Conservation (phyloP, 2,888 invertebrate genomes). For the Lagria hirta region DNA sequence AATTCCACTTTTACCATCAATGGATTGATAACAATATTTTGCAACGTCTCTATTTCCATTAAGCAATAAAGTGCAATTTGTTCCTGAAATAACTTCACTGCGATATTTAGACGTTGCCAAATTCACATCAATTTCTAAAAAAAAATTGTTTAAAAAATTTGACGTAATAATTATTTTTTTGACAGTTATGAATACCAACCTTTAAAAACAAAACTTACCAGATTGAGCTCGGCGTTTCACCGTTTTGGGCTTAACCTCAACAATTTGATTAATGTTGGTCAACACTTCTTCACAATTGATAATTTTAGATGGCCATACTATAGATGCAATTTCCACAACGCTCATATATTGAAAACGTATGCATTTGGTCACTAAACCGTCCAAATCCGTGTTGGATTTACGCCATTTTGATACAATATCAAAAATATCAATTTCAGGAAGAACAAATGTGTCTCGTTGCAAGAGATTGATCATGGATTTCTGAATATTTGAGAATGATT, state of each 20-base stretch:
- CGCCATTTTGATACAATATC: constrained; percentile 1
- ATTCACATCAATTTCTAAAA: constrained; percentile 1
- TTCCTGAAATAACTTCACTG: neutral
- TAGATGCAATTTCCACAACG: constrained; percentile 1
- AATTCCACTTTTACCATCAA: no score
- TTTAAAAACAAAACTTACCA: no score
- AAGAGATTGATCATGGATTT: constrained; percentile 3
- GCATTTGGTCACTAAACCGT: neutral
- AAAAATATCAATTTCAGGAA: constrained; percentile 5
- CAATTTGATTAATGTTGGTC: neutral
- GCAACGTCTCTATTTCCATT: neutral
- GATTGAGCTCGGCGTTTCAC: neutral
- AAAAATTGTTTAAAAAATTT: no score
- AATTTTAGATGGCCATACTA: neutral
- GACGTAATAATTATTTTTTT: no score
- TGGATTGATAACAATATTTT: no score
- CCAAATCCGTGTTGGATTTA: neutral
- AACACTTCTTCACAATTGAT: neutral
- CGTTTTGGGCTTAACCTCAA: neutral
- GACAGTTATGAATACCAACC: no score
- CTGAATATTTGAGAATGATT: neutral
- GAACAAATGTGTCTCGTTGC: constrained; percentile 2
- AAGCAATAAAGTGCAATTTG: neutral
- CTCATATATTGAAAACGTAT: neutral
- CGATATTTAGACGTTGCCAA: neutral